phyloP scores from a whole-genome alignment of 64 coral and sea anemone species.

The Pocillopora verrucosa region DNA sequence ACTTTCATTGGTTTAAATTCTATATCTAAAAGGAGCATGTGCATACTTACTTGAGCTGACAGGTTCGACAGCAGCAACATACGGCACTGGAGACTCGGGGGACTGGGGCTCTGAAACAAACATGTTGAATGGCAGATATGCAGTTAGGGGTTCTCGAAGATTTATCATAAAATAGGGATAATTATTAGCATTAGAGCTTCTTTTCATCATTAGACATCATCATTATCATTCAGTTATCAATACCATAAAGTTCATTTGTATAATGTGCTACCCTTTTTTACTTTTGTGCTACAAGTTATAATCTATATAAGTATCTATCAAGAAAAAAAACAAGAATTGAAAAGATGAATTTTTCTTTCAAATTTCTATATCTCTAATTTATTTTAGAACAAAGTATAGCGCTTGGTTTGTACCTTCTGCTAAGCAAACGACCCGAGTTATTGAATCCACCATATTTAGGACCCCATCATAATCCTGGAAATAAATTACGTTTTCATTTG shows the following conservation, averaged over 20 bases:
- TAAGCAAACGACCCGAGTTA: slow-evolving; percentile 44
- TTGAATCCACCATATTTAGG: slow-evolving; percentile 21
- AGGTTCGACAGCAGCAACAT: not conserved
- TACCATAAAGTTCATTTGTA: no score
- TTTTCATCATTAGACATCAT: no score
- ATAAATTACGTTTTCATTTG: slow-evolving; percentile 34
- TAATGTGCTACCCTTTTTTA: no score
- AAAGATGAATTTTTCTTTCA: no score
- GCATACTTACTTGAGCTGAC: not conserved
- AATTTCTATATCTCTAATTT: no score
- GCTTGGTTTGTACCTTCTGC: slow-evolving; percentile 25
- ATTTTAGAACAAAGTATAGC: no score
- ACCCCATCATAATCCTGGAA: slow-evolving; percentile 60
- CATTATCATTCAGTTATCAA: no score
- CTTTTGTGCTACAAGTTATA: no score
- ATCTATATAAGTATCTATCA: no score
- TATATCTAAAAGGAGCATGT: not conserved
- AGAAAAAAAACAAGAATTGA: no score
- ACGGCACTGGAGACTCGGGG: not conserved
- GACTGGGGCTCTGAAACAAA: not conserved
- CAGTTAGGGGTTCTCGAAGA: not conserved
- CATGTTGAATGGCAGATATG: not conserved
- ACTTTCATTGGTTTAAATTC: not conserved
- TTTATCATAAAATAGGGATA: not conserved
- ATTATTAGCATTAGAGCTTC: no score